These are phyloP conservation scores for Enteromius mattozi DNA, from an alignment of 2,797 vertebrate species.

Conservation along the genomic window DNA sequence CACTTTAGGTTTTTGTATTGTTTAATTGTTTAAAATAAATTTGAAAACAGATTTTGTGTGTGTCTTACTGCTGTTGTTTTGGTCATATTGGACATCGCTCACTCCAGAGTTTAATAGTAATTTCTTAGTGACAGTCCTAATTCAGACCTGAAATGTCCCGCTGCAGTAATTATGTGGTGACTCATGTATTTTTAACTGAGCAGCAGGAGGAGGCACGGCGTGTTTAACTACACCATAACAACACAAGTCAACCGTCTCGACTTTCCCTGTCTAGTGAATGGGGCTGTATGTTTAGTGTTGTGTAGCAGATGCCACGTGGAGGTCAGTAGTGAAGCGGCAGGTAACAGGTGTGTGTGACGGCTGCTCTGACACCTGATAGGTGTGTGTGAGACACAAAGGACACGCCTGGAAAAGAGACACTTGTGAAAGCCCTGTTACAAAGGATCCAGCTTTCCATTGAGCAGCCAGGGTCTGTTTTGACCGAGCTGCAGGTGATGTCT, in stretches of 20 bases:
- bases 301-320: constrained; percentile 48
- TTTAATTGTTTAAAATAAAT: constrained; percentile 54
- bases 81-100: not conserved
- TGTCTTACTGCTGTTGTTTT: not conserved
- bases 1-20: constrained; percentile 13
- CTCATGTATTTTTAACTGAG: not conserved
- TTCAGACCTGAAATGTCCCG: not conserved
- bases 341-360: constrained; percentile 25
- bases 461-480: constrained; percentile 37
- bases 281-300: not conserved
- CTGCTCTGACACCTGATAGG: constrained; percentile 47
- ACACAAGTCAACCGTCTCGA: constrained; percentile 11
- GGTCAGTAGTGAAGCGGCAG: constrained; percentile 19
- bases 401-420: constrained; percentile 20
- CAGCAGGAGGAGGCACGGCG: not conserved
- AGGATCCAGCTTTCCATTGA: constrained; percentile 37
- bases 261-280: constrained; percentile 30
- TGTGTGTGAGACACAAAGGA: constrained; percentile 29
- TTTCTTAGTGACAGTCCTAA: not conserved
- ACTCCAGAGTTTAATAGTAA: not conserved
- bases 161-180: not conserved
- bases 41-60: not conserved
- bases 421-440: constrained; percentile 32
- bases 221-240: constrained; percentile 24
- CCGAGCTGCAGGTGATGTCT: constrained; percentile 32